phyloP scores from a whole-genome alignment of 2,797 vertebrate genomes.

The Darevskia nairensis region DNA sequence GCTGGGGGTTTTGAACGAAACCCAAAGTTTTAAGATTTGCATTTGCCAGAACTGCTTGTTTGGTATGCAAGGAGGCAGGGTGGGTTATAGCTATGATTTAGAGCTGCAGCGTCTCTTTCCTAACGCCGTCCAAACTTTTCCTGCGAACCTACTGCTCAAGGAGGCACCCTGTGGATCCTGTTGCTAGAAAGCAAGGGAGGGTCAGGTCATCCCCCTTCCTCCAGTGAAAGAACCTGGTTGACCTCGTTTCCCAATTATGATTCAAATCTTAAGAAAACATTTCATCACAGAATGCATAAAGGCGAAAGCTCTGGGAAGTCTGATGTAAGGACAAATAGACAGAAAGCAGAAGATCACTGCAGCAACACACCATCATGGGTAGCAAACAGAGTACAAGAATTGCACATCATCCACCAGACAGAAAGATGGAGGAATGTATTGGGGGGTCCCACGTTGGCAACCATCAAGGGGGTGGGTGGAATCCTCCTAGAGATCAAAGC shows the following conservation, averaged over 20 bases:
- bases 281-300: not conserved
- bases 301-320: not conserved
- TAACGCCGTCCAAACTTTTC: not conserved
- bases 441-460: not conserved
- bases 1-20: not conserved
- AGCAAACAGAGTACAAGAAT: not conserved
- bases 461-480: too few species aligned
- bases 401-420: not conserved
- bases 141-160: not conserved
- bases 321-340: not conserved
- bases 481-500: too few species aligned
- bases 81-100: not conserved
- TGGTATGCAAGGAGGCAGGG: not conserved
- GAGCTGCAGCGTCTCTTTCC: not conserved
- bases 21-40: not conserved
- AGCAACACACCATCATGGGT: not conserved
- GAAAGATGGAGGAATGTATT: not conserved
- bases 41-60: not conserved
- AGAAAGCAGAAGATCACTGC: not conserved
- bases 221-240: not conserved
- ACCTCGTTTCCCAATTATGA: not conserved
- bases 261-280: not conserved
- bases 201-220: not conserved
- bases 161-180: not conserved
- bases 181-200: not conserved